Evolutionary conservation across 2,113 vertebrate genomes (phyloP).

Genomic region (Nyctereutes procyonoides): DNA sequence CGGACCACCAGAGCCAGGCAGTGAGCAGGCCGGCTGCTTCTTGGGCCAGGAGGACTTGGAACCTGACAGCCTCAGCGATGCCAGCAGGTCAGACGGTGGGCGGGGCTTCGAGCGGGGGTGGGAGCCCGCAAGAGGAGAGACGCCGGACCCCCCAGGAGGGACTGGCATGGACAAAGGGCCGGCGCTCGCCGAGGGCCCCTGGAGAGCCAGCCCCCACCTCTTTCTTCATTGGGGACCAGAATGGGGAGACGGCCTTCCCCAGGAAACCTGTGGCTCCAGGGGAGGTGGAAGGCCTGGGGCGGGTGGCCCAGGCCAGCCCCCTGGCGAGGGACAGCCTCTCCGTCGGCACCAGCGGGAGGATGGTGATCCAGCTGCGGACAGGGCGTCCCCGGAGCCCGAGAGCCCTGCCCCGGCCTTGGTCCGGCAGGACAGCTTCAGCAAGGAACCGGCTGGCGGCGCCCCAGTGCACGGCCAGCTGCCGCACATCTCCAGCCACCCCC

Average conservation of each 20-base stretch:
- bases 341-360: conserved; percentile 79
- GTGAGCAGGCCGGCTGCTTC: conserved; percentile 78
- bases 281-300: conserved; percentile 83
- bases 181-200: conserved; percentile 33
- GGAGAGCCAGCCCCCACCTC: conserved; percentile 86
- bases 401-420: conserved; percentile 84
- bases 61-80: conserved; percentile 97
- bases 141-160: conserved; percentile 63
- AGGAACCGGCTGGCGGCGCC: conserved; percentile 89
- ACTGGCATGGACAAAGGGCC: conserved; percentile 53
- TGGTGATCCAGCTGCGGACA: conserved; percentile 80
- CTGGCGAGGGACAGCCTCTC: conserved; percentile 80
- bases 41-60: conserved; percentile 93
- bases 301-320: conserved; percentile 73
- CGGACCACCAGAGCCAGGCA: conserved; percentile 66
- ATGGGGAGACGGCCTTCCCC: conserved; percentile 57
- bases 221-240: conserved; percentile 90
- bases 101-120: conserved; percentile 84
- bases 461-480: conserved; percentile 90
- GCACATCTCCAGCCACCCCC: conserved; percentile 90
- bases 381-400: conserved; percentile 70
- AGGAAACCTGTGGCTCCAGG: conserved; percentile 77
- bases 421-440: conserved; percentile 97
- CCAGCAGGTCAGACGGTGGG: conserved; percentile 95
- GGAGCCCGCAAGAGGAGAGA: conserved; percentile 76